These are phyloP conservation scores for Laupala kohalensis DNA, from an alignment of 1,140 invertebrate genomes.

Conservation along the genomic window DNA sequence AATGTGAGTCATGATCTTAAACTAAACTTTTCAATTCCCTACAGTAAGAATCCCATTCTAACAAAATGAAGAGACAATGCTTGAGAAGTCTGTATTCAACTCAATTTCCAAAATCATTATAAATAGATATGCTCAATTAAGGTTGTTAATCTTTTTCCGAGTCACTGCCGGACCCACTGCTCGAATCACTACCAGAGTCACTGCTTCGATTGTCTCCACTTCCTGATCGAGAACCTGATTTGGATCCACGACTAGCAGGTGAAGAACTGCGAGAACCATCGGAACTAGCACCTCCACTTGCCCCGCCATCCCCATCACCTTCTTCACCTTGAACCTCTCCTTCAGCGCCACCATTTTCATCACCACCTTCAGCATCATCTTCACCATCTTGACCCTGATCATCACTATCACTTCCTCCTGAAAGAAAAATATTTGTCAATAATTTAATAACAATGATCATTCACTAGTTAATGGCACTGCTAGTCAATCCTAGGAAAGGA, in stretches of 20 bases:
- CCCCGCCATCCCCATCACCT: slow-evolving; percentile 23
- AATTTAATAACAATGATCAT: neutral
- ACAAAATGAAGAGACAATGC: no score
- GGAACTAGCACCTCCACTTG: slow-evolving; percentile 24
- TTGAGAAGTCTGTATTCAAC: no score
- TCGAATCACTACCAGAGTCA: neutral
- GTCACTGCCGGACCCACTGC: neutral
- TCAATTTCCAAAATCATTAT: no score
- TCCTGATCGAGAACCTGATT: slow-evolving; percentile 25
- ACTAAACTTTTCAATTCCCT: no score
- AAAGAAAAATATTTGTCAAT: neutral
- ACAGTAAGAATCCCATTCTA: no score
- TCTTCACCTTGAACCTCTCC: slow-evolving; percentile 29
- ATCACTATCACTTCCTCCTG: neutral
- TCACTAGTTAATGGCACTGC: no score
- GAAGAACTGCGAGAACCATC: slow-evolving; percentile 20
- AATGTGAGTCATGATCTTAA: no score
- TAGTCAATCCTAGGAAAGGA: no score
- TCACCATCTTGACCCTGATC: neutral
- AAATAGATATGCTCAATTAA: no score
- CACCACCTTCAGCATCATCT: slow-evolving; percentile 22
- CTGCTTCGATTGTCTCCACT: neutral
- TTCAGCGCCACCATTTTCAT: slow-evolving; percentile 21
- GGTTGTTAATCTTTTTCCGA: no score
- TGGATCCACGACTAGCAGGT: slow-evolving; percentile 23